Evolutionary conservation across 2,797 vertebrate genomes (phyloP), one percentile per base, ranked within the genome.

Genomic region (Platyrinchus mystaceus): DNA sequence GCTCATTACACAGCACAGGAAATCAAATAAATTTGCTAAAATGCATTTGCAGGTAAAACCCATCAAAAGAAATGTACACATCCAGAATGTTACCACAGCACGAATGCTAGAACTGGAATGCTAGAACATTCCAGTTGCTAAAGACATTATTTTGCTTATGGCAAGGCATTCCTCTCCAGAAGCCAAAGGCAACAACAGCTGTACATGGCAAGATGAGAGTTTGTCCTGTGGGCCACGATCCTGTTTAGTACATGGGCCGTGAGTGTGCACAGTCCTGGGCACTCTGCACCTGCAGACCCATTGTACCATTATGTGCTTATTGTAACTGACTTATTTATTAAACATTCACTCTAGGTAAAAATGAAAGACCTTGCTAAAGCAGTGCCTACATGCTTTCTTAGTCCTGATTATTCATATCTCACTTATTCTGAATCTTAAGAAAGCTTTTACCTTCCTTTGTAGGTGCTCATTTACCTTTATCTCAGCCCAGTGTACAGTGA

Each of bases 241-340:
- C 27, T 19, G 21, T 59, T 59, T 7, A 14, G 34, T 34, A 27
- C 2, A 2, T 1, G 1, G 37, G 47, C 56, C 5, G 1, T 19
- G 56, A 43, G 24, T 22, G 28, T 23, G n/a, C 22, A 5, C 3
- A 34, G 76, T 53, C 37, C 46, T 21, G 6, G 21, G 43, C 11
- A 4, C 11, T 71, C 23, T 60, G 10, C n/a, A 7, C 44, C 9
- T 32, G 50, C 55, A 37, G 46, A 20, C 28, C 34, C 19, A 8
- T 21, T 24, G n/a, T 26, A 43, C 20, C 12, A 12, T 36, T 32
- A 36, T 5, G 7, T 49, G 11, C 30, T 17, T n/a, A 16, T 36
- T 71, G 22, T 36, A 79, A 47, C 27, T 47, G 44, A 7, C 6
- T 79, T 41, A 47, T 49, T 63, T 79, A 34, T 60, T 59, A 75